Conservation (phyloP, 2,888 invertebrate species). For the Nebria salina region DNA sequence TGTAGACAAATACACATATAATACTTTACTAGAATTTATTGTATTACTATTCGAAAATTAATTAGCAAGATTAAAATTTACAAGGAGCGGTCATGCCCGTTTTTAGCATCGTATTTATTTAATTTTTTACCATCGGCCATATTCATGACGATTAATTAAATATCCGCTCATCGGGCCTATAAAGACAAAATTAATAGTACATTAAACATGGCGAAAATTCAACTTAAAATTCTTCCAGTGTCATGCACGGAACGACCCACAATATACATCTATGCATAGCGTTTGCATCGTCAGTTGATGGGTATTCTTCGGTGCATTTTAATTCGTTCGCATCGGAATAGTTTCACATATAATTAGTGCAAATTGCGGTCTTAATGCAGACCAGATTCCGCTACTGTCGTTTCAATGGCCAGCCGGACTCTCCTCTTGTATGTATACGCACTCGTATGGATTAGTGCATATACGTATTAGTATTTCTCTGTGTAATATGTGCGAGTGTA, state of each 20-base stretch:
- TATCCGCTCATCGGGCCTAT: slow-evolving; percentile 37
- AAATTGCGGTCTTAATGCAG: slow-evolving; percentile 44
- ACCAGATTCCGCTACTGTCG: slow-evolving; percentile 39
- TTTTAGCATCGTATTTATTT: slow-evolving; percentile 34
- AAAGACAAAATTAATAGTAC: slow-evolving; percentile 46
- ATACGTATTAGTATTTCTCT: too few species aligned
- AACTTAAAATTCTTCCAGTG: slow-evolving; percentile 40
- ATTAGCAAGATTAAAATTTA: slow-evolving; percentile 41
- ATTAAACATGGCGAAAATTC: slow-evolving; percentile 44
- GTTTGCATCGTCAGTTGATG: slow-evolving; percentile 28
- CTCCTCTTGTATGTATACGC: not conserved
- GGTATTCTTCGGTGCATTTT: slow-evolving; percentile 41
- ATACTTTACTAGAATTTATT: not conserved
- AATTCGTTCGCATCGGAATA: slow-evolving; percentile 39
- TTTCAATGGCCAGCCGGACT: slow-evolving; percentile 6
- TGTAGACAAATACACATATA: not conserved
- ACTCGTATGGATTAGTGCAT: not conserved
- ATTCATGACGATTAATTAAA: slow-evolving; percentile 45
- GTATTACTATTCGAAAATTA: slow-evolving; percentile 41
- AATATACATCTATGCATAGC: slow-evolving; percentile 34
- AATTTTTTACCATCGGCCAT: slow-evolving; percentile 24
- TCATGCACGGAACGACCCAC: slow-evolving; percentile 18
- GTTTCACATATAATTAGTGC: slow-evolving; percentile 46
- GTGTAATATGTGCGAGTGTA: not conserved
- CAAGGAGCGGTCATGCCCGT: slow-evolving; percentile 31